phyloP scores from a whole-genome alignment of 2,888 invertebrate species.

The Mesopsocus fuscifrons region DNA sequence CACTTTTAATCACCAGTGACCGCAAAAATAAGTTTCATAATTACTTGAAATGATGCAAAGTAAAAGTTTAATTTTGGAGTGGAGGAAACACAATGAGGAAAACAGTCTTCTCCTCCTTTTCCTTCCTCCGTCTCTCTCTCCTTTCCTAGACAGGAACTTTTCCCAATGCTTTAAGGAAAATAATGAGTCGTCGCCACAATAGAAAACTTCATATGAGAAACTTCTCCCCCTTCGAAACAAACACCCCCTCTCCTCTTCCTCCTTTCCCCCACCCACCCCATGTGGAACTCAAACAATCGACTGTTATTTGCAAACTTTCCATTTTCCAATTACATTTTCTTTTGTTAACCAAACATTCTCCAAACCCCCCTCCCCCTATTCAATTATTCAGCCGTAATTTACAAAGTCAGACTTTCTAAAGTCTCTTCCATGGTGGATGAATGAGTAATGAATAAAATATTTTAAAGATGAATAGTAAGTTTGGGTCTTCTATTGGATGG shows the following conservation, averaged over 20 bases:
- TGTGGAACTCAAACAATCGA: conserved; percentile 7
- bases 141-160: no score
- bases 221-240: neutral
- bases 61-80: no score
- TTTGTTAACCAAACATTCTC: conserved; percentile 10
- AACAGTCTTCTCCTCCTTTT: no score
- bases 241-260: neutral
- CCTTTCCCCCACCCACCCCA: conserved; percentile 2
- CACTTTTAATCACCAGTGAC: no score
- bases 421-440: neutral
- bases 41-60: no score
- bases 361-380: conserved; percentile 7
- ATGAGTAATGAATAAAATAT: no score
- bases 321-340: conserved; percentile 10
- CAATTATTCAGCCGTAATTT: conserved; percentile 7
- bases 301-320: conserved; percentile 10
- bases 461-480: no score
- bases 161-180: neutral
- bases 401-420: neutral
- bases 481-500: no score
- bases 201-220: conserved; percentile 7
- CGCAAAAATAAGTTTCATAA: no score
- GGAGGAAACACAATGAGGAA: no score
- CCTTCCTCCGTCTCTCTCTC: no score
- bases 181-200: neutral